These are phyloP conservation scores for Matsumurasca onukii DNA, from an alignment of 1,140 invertebrate species.

Conservation along the genomic window DNA sequence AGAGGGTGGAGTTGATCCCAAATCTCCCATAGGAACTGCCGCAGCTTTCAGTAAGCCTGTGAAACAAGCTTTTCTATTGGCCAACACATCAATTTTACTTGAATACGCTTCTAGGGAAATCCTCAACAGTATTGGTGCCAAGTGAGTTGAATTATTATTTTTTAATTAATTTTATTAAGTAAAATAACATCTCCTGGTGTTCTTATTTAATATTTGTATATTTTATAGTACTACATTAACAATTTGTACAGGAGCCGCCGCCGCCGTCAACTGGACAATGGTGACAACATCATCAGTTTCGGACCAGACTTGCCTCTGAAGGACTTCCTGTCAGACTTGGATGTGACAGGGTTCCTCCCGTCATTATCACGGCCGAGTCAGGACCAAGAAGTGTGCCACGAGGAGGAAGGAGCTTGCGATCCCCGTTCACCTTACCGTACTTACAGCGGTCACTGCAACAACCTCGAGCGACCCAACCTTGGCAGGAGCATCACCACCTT, in stretches of 20 bases:
- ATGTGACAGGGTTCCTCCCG: slow-evolving; percentile 62
- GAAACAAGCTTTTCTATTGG: slow-evolving; percentile 73
- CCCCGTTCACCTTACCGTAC: slow-evolving; percentile 77
- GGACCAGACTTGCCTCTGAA: slow-evolving; percentile 41
- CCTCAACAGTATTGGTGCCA: slow-evolving; percentile 65
- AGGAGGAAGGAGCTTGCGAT: slow-evolving; percentile 67
- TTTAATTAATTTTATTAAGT: slow-evolving; percentile 7
- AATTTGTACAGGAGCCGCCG: slow-evolving; percentile 60
- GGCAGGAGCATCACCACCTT: slow-evolving; percentile 86
- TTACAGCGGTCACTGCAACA: slow-evolving; percentile 88
- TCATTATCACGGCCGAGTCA: slow-evolving; percentile 46
- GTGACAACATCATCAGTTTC: slow-evolving; percentile 62
- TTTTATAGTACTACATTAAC: too few species aligned
- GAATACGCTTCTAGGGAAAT: slow-evolving; percentile 86
- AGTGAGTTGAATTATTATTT: slow-evolving; percentile 39
- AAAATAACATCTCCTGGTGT: not conserved
- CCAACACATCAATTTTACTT: slow-evolving; percentile 84
- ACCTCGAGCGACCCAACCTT: slow-evolving; percentile 79
- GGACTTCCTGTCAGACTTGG: slow-evolving; percentile 62
- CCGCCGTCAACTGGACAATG: slow-evolving; percentile 68
- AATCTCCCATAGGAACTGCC: slow-evolving; percentile 80
- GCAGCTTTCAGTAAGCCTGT: slow-evolving; percentile 88
- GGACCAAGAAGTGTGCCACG: slow-evolving; percentile 58
- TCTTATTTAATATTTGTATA: too few species aligned
- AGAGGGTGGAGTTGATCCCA: slow-evolving; percentile 77